Percentiles rank a stretch among this genome's conserved stretches.
Evolutionary conservation across 2,888 invertebrate genomes (phyloP).

Genomic region (Netelia melanura): DNA sequence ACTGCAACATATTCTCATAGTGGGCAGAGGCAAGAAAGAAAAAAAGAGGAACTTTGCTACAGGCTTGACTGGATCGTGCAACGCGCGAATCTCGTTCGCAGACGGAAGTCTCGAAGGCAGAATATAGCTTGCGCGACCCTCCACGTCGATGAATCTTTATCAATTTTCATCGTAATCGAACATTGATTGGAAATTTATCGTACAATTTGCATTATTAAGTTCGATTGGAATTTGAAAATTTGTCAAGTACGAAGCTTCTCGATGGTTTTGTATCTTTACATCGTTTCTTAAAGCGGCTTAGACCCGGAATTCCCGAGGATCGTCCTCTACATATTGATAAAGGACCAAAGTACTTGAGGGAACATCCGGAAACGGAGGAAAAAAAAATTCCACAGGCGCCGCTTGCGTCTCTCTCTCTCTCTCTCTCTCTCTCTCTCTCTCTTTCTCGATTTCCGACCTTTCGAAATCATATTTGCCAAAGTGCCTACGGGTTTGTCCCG

Average conservation of each 20-base stretch:
- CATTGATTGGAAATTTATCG: conserved; percentile 1
- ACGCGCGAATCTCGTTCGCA: conserved; percentile 49
- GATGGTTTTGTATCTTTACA: background rate
- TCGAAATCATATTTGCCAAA: conserved; percentile 51
- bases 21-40: background rate
- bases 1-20: conserved; percentile 7
- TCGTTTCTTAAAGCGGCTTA: background rate
- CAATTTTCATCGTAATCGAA: background rate
- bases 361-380: background rate
- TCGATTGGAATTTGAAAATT: no score
- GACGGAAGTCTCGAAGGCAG: conserved; percentile 41
- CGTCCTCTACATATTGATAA: conserved; percentile 28
- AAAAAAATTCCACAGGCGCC: conserved; percentile 37
- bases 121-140: conserved; percentile 15
- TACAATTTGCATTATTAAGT: conserved; percentile 4
- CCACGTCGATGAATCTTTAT: conserved; percentile 27
- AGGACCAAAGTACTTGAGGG: conserved; percentile 31
- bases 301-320: conserved; percentile 25
- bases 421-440: background rate
- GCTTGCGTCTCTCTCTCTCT: no score
- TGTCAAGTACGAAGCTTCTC: background rate
- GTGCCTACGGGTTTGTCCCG: conserved; percentile 50
- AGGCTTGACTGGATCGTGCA: conserved; percentile 34
- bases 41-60: background rate
- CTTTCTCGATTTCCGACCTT: background rate